Evolutionary conservation across 2,888 invertebrate genomes (phyloP).

Genomic region (Drosophila tanythrix): DNA sequence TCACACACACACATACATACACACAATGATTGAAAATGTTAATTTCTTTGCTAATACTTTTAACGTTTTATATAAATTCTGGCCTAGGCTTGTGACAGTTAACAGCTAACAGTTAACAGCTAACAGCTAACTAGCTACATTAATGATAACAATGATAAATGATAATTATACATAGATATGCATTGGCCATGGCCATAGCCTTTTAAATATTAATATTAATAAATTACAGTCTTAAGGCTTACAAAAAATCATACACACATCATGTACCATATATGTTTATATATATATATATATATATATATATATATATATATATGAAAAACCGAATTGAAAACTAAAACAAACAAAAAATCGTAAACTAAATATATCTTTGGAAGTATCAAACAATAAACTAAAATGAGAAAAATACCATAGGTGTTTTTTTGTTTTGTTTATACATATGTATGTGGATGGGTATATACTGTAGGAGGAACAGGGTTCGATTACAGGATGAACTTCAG

Average conservation of each 20-base stretch:
- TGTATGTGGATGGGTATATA: constrained; percentile 18
- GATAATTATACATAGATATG: constrained; percentile 53
- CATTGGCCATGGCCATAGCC: constrained; percentile 39
- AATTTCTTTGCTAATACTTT: constrained; percentile 69
- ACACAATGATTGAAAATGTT: constrained; percentile 20
- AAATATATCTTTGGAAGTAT: constrained; percentile 79
- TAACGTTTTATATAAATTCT: constrained; percentile 58
- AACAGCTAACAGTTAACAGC: constrained; percentile 53
- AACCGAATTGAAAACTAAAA: constrained; percentile 47
- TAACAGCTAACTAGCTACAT: constrained; percentile 49
- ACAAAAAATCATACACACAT: constrained; percentile 36
- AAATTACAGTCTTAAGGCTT: constrained; percentile 75
- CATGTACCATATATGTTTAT: constrained; percentile 3
- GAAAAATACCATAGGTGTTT: constrained; percentile 34
- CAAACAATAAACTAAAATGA: constrained; percentile 69
- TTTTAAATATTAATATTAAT: constrained; percentile 45
- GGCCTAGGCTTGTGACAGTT: constrained; percentile 64
- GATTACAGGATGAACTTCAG: constrained; percentile 32
- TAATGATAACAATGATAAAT: constrained; percentile 38
- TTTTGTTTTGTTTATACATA: background rate
- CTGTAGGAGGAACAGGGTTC: constrained; percentile 43
- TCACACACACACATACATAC: background rate
- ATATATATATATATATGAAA: constrained; percentile 31
- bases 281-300: constrained; percentile 3
- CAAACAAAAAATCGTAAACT: constrained; percentile 57